Evolutionary conservation across 2,888 invertebrate genomes (phyloP).

Genomic region (Mythimna pallens): DNA sequence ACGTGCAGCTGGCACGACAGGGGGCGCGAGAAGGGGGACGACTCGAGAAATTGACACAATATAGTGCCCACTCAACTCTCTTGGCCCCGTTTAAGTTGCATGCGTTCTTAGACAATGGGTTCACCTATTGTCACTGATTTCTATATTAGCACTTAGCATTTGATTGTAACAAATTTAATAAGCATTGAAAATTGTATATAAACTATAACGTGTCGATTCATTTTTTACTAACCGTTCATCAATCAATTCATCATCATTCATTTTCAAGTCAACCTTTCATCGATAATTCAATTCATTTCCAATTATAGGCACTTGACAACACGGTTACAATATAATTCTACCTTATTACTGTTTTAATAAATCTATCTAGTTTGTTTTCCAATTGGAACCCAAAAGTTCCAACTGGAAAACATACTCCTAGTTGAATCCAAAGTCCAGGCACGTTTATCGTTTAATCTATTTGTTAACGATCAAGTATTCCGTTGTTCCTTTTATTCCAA

Average conservation of each 20-base stretch:
- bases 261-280: background rate
- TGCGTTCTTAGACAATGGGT: conserved; percentile 34
- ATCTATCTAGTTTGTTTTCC: background rate
- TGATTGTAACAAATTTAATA: background rate
- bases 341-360: conserved; percentile 5
- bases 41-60: conserved; percentile 60
- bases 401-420: conserved; percentile 14
- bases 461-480: background rate
- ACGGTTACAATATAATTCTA: background rate
- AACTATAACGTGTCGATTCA: background rate
- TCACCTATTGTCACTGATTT: conserved; percentile 35
- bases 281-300: background rate
- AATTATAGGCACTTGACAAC: background rate
- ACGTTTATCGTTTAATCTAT: too few species aligned
- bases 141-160: conserved; percentile 18
- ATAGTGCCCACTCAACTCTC: conserved; percentile 44
- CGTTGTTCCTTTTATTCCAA: background rate
- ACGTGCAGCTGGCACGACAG: conserved; percentile 56
- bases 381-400: background rate
- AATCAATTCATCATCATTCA: background rate
- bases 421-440: conserved; percentile 11
- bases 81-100: conserved; percentile 58
- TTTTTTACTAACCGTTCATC: background rate
- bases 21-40: conserved; percentile 43
- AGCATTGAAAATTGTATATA: background rate